Percentiles rank a stretch among this genome's conserved stretches.
Conservation (phyloP, 2,888 invertebrate species). For the Argyra leucocephala region DNA sequence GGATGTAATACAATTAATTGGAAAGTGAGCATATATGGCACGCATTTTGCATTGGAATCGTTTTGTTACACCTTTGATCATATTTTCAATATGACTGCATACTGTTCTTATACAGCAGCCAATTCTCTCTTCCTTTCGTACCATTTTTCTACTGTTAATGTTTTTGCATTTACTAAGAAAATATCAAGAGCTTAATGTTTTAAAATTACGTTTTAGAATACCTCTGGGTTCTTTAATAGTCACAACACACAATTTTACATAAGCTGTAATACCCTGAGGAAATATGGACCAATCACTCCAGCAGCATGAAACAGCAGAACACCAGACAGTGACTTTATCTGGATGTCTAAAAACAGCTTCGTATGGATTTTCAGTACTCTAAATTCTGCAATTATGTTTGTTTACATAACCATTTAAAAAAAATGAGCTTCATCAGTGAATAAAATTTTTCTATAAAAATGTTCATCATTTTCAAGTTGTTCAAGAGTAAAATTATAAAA, state of each 20-base stretch:
- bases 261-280: constrained; percentile 81
- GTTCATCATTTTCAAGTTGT: no score
- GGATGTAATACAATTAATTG: constrained; percentile 95
- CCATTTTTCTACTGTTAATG: constrained; percentile 91
- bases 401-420: no score
- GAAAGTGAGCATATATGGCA: constrained; percentile 99
- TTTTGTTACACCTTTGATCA: constrained; percentile 91
- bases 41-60: constrained; percentile 99
- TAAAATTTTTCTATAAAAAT: no score
- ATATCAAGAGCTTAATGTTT: constrained; percentile 94
- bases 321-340: no score
- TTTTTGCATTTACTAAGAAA: constrained; percentile 66
- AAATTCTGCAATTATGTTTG: no score
- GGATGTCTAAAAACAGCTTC: no score
- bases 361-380: no score
- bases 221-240: constrained; percentile 94
- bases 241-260: constrained; percentile 82
- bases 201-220: constrained; percentile 79
- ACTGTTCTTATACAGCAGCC: constrained; percentile 96
- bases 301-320: no score
- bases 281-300: no score
- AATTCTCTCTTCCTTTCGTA: constrained; percentile 97
- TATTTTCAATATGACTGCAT: constrained; percentile 97
- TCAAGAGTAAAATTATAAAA: no score
- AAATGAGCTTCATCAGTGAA: no score